These are phyloP conservation scores for Batillaria attramentaria DNA, from an alignment of 1,140 invertebrate species.

Conservation along the genomic window DNA sequence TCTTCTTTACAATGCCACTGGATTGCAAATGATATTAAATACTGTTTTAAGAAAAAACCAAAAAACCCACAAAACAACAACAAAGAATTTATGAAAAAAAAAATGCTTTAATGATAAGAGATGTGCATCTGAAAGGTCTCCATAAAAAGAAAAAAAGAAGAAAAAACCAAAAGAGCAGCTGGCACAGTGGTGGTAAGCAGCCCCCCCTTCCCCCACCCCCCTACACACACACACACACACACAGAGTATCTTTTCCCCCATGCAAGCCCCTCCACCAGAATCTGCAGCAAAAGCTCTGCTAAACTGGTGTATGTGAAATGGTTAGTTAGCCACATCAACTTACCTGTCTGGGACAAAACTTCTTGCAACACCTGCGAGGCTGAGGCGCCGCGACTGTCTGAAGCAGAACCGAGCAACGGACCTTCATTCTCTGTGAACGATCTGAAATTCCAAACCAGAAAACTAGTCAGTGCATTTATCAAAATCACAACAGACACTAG, in stretches of 20 bases:
- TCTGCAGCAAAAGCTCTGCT: too few species aligned
- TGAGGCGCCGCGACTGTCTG: constrained; percentile 52
- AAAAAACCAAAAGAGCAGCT: background rate
- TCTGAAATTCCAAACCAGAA: constrained; percentile 37
- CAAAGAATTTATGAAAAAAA: too few species aligned
- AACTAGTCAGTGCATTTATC: background rate
- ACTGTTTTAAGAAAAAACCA: too few species aligned
- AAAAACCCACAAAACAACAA: too few species aligned
- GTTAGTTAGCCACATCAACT: constrained; percentile 6
- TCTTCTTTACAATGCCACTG: too few species aligned
- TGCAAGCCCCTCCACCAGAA: too few species aligned
- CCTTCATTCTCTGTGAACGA: constrained; percentile 66
- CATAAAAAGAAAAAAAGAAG: background rate
- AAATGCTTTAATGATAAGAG: too few species aligned
- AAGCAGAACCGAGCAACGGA: constrained; percentile 56
- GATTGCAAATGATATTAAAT: too few species aligned
- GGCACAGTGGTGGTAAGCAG: background rate
- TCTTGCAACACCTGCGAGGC: constrained; percentile 64
- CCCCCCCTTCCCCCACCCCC: background rate
- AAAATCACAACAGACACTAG: background rate
- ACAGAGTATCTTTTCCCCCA: too few species aligned
- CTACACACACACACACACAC: background rate
- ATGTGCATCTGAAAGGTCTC: too few species aligned
- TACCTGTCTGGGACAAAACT: constrained; percentile 63
- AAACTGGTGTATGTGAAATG: background rate